Conservation (phyloP, 2,888 invertebrate species). For the Metopia argyrocephala region DNA sequence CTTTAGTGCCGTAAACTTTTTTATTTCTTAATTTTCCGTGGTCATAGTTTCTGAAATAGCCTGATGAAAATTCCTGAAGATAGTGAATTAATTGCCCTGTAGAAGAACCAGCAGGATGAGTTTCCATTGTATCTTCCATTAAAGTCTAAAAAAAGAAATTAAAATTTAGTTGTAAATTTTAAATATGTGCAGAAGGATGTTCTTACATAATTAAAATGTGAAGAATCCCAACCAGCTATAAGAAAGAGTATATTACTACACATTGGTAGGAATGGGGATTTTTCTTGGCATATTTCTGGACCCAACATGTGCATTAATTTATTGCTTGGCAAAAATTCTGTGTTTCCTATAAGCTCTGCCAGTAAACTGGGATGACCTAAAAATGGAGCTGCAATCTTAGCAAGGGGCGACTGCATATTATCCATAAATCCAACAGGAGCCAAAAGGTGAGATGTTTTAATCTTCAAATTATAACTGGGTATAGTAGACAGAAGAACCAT, state of each 20-base stretch:
- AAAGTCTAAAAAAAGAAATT: neutral
- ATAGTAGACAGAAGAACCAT: conserved; percentile 64
- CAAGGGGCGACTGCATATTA: conserved; percentile 74
- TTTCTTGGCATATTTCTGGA: conserved; percentile 76
- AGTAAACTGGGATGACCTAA: conserved; percentile 38
- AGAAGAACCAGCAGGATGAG: conserved; percentile 68
- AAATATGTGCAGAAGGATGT: neutral
- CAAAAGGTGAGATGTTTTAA: conserved; percentile 66
- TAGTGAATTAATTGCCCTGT: conserved; percentile 67
- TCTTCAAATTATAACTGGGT: conserved; percentile 67
- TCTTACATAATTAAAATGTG: conserved; percentile 66
- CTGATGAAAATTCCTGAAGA: conserved; percentile 65
- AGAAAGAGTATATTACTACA: conserved; percentile 65
- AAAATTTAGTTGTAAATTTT: neutral
- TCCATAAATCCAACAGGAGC: conserved; percentile 76
- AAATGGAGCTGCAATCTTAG: conserved; percentile 63
- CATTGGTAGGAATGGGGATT: conserved; percentile 53
- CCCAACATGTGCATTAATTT: conserved; percentile 78
- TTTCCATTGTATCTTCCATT: conserved; percentile 33
- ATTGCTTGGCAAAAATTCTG: conserved; percentile 7
- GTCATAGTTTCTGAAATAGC: conserved; percentile 65
- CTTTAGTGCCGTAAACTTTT: conserved; percentile 34
- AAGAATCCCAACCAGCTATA: conserved; percentile 64
- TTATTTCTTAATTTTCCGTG: conserved; percentile 54
- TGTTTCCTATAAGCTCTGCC: conserved; percentile 1